phyloP scores from a whole-genome alignment of 2,888 invertebrate genomes.

The Drosophila pegasa region DNA sequence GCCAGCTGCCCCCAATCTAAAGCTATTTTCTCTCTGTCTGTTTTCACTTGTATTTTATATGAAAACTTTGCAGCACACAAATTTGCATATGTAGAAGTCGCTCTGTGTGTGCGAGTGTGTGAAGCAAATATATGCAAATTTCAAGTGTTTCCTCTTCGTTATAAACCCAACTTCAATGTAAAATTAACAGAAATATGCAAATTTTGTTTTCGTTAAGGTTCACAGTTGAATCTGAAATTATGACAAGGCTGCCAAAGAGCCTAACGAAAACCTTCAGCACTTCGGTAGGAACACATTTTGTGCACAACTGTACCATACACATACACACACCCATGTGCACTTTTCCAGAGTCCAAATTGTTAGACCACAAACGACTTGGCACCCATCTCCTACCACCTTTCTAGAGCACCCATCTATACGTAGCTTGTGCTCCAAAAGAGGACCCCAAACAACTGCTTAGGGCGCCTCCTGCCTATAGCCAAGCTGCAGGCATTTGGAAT shows the following conservation, averaged over 20 bases:
- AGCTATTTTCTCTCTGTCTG: constrained; percentile 65
- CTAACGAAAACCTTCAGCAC: constrained; percentile 55
- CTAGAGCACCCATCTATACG: constrained; percentile 1
- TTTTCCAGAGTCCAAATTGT: constrained; percentile 52
- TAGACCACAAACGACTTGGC: constrained; percentile 68
- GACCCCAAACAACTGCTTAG: background rate
- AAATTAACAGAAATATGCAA: constrained; percentile 83
- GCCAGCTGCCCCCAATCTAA: constrained; percentile 23
- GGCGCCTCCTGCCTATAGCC: constrained; percentile 7
- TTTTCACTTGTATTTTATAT: constrained; percentile 81
- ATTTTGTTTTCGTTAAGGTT: constrained; percentile 77
- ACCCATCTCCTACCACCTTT: background rate
- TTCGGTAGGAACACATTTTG: constrained; percentile 50
- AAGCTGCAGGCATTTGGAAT: constrained; percentile 36
- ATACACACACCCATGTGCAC: constrained; percentile 12
- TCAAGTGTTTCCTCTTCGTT: constrained; percentile 84
- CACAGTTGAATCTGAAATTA: constrained; percentile 46
- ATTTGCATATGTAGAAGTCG: constrained; percentile 75
- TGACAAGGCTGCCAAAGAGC: constrained; percentile 67
- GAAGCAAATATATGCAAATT: constrained; percentile 81
- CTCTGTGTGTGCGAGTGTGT: constrained; percentile 40
- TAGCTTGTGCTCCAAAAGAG: constrained; percentile 20
- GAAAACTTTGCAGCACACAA: constrained; percentile 78
- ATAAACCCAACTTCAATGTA: constrained; percentile 81
- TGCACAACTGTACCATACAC: constrained; percentile 63